These are phyloP conservation scores for Capromys pilorides DNA, from an alignment of 2,797 vertebrate genomes.

Conservation along the genomic window DNA sequence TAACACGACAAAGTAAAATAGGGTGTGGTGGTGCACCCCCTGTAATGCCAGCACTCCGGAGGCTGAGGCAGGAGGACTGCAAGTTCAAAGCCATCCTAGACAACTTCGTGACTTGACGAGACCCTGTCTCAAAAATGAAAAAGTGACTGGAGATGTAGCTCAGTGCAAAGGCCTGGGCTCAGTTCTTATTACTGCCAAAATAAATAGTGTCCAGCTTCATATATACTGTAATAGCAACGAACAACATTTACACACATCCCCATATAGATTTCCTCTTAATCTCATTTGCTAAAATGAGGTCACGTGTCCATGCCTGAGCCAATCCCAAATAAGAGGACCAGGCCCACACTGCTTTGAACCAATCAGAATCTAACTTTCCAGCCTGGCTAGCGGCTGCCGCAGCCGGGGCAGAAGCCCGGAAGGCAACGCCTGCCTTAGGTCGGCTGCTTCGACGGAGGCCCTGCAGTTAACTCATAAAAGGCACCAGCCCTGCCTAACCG, in stretches of 20 bases:
- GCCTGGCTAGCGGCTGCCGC: not conserved
- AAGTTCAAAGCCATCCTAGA: not conserved
- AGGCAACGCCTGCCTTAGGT: not conserved
- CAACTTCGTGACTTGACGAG: not conserved
- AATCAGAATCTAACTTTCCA: not conserved
- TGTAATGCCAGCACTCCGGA: not conserved
- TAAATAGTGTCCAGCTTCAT: not conserved
- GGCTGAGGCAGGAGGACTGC: not conserved
- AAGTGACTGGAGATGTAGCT: not conserved
- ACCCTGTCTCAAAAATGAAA: not conserved
- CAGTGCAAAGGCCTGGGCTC: not conserved
- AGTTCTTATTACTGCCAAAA: not conserved
- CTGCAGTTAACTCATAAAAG: not conserved
- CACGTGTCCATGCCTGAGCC: not conserved
- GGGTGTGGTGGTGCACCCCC: not conserved
- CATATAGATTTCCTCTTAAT: not conserved
- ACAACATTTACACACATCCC: not conserved
- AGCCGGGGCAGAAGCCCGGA: not conserved
- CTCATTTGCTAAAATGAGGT: not conserved
- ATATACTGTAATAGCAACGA: not conserved
- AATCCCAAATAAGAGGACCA: not conserved
- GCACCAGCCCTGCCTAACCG: not conserved
- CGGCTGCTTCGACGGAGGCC: not conserved
- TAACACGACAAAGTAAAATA: not conserved
- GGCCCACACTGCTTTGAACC: not conserved